Evolutionary conservation across 1,140 invertebrate species (phyloP), one percentile per base, ranked within the genome.

Genomic region (Scaptodrosophila lebanonensis): DNA sequence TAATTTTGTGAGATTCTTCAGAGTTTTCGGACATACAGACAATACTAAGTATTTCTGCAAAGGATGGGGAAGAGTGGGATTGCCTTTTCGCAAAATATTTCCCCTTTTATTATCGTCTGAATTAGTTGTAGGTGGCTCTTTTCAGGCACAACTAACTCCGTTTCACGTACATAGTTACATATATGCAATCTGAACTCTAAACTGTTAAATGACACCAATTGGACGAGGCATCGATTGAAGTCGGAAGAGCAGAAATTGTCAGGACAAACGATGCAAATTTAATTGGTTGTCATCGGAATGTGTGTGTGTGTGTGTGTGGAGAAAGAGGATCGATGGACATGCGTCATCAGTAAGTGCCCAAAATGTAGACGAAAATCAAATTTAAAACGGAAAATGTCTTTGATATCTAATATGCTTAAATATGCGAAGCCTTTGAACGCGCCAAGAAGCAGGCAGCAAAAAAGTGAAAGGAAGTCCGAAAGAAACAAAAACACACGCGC

Each of bases 351-450:
- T 35, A 42, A 63, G 39, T 20, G 38, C 18, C 30, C 57, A 60
- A 20, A 50, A 54, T 54, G 70, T 59, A 47, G 51, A 18, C 27
- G 25, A 49, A 63, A 66, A 66, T 57, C 64, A 63, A 75, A 75
- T 75, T 75, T 50, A 60, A 59, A 75, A 30, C 50, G 38, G 16
- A 52, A 32, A 63, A 63, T 77, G 68, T 67, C 72, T 77, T 77
- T 77, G 73, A 77, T 77, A 77, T 77, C 73, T 77, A 77, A 77
- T 77, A 77, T 77, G 73, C 65, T 77, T 77, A 77, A 77, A 77
- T 79, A 77, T 77, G 73, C 75, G 65, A 79, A 77, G 66, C 75
- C 73, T 58, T 73, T 66, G 63, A 67, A 68, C 73, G 67, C 66
- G 66, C 53, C 54, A 60, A 48, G 47, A 57, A 40, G 35, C 56